A percentile compares a stretch with the other conserved stretches of the same genome.
Evolutionary conservation across 2,113 vertebrate genomes (phyloP).

Genomic region (Stigmatopora nigra): DNA sequence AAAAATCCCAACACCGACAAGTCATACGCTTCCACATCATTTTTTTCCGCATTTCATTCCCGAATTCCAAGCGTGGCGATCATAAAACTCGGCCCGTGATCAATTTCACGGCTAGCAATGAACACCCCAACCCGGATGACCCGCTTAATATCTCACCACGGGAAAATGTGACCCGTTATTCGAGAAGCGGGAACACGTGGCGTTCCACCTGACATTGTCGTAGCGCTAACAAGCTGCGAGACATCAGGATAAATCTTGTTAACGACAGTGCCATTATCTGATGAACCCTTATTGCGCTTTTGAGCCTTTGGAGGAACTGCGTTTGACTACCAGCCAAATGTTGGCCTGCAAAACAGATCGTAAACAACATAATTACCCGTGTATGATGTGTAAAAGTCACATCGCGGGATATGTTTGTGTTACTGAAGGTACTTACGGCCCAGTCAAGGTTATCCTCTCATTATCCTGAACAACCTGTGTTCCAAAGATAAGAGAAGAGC

Average conservation of each 20-base stretch:
- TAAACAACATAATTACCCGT: constrained; percentile 36
- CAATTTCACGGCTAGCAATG: constrained; percentile 1
- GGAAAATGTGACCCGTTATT: not conserved
- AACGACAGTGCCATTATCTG: constrained; percentile 35
- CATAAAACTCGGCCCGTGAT: not conserved
- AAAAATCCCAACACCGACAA: constrained; percentile 15
- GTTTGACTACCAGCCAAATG: constrained; percentile 31
- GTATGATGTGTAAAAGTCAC: constrained; percentile 39
- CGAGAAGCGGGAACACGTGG: not conserved
- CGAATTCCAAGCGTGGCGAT: not conserved
- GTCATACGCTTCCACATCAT: not conserved
- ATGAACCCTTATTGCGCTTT: constrained; percentile 41
- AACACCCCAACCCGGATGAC: constrained; percentile 8
- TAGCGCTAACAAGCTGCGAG: constrained; percentile 19
- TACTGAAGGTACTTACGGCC: constrained; percentile 37
- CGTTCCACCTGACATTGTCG: constrained; percentile 26
- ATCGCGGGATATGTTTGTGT: constrained; percentile 17
- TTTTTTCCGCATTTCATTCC: constrained; percentile 1
- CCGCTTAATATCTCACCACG: constrained; percentile 16
- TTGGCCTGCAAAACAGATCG: constrained; percentile 38
- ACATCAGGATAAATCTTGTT: constrained; percentile 40
- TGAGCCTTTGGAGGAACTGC: constrained; percentile 39
- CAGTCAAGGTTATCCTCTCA: constrained; percentile 53
- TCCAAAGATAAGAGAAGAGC: constrained; percentile 57
- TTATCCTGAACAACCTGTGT: constrained; percentile 53